Percentiles rank a stretch among this genome's conserved stretches.
These are phyloP conservation scores for Eupithecia subumbrata DNA, from an alignment of 2,888 invertebrate genomes.

Conservation along the genomic window DNA sequence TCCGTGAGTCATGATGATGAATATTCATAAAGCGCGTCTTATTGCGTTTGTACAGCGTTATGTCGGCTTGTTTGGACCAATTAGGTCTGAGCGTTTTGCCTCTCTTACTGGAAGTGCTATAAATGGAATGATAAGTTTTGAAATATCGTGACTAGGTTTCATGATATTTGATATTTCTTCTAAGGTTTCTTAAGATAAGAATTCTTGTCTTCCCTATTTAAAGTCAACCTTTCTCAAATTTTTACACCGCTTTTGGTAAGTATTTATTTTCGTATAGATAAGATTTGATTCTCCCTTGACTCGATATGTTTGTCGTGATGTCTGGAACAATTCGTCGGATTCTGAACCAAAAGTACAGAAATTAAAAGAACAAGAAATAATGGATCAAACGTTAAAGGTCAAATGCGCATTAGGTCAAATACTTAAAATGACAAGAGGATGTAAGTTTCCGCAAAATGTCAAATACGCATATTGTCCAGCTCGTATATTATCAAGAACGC, in stretches of 20 bases:
- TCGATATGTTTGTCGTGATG: no score
- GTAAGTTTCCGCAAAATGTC: no score
- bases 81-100: conserved; percentile 43
- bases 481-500: no score
- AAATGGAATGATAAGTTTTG: conserved; percentile 3
- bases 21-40: conserved; percentile 71
- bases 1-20: conserved; percentile 62
- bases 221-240: not conserved
- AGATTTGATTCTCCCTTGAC: not conserved
- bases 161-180: not conserved
- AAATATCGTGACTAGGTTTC: not conserved
- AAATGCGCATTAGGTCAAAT: no score
- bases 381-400: no score
- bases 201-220: not conserved
- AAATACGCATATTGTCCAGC: no score
- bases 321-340: no score
- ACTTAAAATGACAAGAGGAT: no score
- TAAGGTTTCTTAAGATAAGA: not conserved
- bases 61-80: conserved; percentile 61
- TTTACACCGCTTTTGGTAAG: no score
- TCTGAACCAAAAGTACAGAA: no score
- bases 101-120: conserved; percentile 1
- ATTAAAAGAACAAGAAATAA: no score
- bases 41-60: conserved; percentile 67
- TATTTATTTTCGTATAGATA: no score